Evolutionary conservation across 2,797 vertebrate genomes (phyloP).

Genomic region (Propithecus perrieri): DNA sequence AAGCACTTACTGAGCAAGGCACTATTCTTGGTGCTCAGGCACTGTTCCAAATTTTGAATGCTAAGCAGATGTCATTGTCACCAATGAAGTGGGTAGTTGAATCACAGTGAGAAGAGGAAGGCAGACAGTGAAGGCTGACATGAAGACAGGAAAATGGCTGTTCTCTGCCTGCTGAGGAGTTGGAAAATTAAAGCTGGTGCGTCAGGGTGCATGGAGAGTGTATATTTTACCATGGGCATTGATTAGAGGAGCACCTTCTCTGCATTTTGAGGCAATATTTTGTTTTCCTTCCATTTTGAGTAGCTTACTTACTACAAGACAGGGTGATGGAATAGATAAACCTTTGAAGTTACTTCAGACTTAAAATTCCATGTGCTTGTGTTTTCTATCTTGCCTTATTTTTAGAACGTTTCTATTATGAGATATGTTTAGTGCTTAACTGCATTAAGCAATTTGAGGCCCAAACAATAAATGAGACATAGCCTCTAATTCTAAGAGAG

Average conservation of each 20-base stretch:
- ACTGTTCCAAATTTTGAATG: background rate
- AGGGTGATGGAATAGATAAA: background rate
- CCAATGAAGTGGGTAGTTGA: background rate
- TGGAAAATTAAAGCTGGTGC: background rate
- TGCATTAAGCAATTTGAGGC: background rate
- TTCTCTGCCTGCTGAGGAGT: background rate
- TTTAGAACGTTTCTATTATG: background rate
- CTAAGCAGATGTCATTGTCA: background rate
- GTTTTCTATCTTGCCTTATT: background rate
- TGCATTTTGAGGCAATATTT: background rate
- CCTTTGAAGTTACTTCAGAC: background rate
- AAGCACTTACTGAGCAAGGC: background rate
- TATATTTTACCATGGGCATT: background rate
- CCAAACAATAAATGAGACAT: background rate
- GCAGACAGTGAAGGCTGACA: background rate
- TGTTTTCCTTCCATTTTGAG: background rate
- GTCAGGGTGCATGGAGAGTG: fast-evolving
- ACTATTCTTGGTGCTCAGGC: background rate
- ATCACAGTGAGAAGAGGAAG: background rate
- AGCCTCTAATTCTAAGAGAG: background rate
- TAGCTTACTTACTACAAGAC: background rate
- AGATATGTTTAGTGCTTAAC: conserved; percentile 1
- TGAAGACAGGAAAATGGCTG: background rate
- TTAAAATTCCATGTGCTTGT: background rate
- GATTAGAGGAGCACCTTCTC: background rate